These are phyloP conservation scores for Philhelius pedissequus DNA, from an alignment of 2,888 invertebrate species.

Conservation along the genomic window DNA sequence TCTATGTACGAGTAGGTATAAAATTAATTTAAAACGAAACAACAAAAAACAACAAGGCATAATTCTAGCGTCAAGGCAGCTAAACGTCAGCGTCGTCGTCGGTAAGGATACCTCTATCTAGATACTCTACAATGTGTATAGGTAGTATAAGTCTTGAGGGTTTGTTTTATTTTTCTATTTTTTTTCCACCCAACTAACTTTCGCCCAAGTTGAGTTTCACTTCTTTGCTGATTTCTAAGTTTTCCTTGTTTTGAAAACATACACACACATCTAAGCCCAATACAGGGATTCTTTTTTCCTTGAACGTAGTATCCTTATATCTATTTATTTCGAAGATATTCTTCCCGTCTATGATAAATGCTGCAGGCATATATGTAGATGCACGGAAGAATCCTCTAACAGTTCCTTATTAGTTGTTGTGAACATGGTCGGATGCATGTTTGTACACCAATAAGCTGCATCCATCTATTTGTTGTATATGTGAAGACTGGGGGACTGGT, in stretches of 20 bases:
- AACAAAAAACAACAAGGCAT: conserved; percentile 5
- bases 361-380: no score
- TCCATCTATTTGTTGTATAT: neutral
- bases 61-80: conserved; percentile 29
- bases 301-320: conserved; percentile 21
- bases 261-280: neutral
- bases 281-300: conserved; percentile 11
- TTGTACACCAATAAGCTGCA: conserved; percentile 63
- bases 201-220: conserved; percentile 9
- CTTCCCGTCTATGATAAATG: conserved; percentile 54
- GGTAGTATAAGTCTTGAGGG: conserved; percentile 10
- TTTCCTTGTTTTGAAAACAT: neutral
- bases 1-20: neutral
- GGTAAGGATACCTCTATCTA: neutral
- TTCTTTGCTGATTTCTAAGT: conserved; percentile 37
- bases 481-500: neutral
- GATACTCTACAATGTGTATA: neutral
- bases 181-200: conserved; percentile 51
- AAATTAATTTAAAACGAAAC: conserved; percentile 60
- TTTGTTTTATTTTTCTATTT: no score
- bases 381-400: conserved; percentile 49
- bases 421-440: conserved; percentile 62
- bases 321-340: conserved; percentile 17
- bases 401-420: conserved; percentile 66
- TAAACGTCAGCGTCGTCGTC: no score